phyloP scores from a whole-genome alignment of 2,888 invertebrate species.

The Tyria jacobaeae region DNA sequence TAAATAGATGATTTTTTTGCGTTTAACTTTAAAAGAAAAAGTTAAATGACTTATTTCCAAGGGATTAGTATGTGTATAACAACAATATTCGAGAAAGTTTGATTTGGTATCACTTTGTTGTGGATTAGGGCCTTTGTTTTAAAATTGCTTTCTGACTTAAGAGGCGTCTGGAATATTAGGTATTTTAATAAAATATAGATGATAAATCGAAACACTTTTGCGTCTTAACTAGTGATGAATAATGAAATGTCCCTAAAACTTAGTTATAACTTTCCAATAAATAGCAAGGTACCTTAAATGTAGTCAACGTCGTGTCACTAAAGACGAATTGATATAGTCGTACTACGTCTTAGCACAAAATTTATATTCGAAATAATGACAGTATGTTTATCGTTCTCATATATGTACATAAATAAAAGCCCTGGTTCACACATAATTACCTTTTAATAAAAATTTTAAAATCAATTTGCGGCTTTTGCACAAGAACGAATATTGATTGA shows the following conservation, averaged over 20 bases:
- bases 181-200: background rate
- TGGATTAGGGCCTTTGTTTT: constrained; percentile 5
- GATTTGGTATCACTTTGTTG: constrained; percentile 25
- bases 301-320: too few species aligned
- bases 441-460: background rate
- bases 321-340: background rate
- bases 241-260: too few species aligned
- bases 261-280: too few species aligned
- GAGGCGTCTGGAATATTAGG: background rate
- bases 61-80: constrained; percentile 18
- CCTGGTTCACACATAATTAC: background rate
- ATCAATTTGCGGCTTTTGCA: background rate
- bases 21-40: constrained; percentile 37
- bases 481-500: constrained; percentile 17
- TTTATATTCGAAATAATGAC: too few species aligned
- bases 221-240: too few species aligned
- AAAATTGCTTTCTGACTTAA: background rate
- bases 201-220: too few species aligned
- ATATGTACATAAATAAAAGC: too few species aligned
- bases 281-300: too few species aligned
- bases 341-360: background rate
- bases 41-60: constrained; percentile 45
- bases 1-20: constrained; percentile 54
- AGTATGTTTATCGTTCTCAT: background rate
- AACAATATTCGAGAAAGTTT: constrained; percentile 23